Evolutionary conservation across 1,140 invertebrate species (phyloP).

Genomic region (Penaeus vannamei): DNA sequence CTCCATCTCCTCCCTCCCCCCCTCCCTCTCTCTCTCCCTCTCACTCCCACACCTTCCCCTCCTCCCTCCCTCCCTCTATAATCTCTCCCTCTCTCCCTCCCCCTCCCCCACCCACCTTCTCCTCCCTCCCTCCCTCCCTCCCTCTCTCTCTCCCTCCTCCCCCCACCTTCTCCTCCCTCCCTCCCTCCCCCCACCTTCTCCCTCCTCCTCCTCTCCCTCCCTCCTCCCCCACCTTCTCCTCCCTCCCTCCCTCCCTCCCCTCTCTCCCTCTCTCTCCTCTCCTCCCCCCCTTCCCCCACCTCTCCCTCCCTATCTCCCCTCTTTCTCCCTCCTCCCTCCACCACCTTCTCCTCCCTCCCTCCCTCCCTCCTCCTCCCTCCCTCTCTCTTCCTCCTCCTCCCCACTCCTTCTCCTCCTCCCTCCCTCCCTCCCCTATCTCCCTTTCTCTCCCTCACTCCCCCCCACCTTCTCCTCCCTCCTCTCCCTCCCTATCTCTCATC

Average conservation of each 20-base stretch:
- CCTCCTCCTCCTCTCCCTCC: too few species aligned
- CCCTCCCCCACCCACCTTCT: not conserved
- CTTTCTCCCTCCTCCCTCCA: too few species aligned
- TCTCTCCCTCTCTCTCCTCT: not conserved
- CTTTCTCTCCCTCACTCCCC: not conserved
- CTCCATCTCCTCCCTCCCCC: not conserved
- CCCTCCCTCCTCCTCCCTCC: not conserved
- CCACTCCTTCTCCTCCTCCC: not conserved
- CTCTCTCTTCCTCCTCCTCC: too few species aligned
- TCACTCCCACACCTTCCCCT: not conserved
- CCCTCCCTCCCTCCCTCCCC: not conserved
- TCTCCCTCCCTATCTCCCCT: too few species aligned
- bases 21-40: not conserved
- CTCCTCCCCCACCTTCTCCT: too few species aligned
- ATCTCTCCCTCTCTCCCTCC: not conserved
- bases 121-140: not conserved
- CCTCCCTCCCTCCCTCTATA: not conserved
- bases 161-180: not conserved
- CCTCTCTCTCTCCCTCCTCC: not conserved
- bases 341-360: not conserved
- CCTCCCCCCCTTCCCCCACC: not conserved
- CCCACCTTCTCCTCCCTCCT: too few species aligned
- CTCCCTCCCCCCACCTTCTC: too few species aligned
- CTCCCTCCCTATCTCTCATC: too few species aligned
- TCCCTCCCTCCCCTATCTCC: not conserved